Evolutionary conservation across 1,140 invertebrate species (phyloP).

Genomic region (Pogonomyrmex barbatus): DNA sequence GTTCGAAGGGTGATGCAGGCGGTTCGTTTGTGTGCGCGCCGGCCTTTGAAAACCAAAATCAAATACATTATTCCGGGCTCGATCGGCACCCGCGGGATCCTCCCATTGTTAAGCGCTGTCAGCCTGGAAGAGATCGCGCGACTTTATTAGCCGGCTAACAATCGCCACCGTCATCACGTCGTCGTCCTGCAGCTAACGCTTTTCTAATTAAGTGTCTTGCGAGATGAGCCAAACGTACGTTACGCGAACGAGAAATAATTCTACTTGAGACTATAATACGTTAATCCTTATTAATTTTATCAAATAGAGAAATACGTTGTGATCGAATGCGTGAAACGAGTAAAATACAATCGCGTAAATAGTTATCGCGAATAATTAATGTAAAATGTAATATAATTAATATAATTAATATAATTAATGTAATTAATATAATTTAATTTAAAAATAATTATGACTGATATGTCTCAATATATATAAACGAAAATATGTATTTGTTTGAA

Average conservation of each 20-base stretch:
- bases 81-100: slow-evolving; percentile 65
- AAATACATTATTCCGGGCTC: slow-evolving; percentile 82
- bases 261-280: not conserved
- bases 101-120: slow-evolving; percentile 71
- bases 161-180: slow-evolving; percentile 27
- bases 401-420: no score
- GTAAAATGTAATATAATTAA: not conserved
- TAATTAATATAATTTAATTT: no score
- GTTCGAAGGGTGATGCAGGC: slow-evolving; percentile 61
- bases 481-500: not conserved
- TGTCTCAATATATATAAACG: not conserved
- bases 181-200: slow-evolving; percentile 49
- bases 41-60: slow-evolving; percentile 84
- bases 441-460: not conserved
- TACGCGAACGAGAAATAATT: slow-evolving; percentile 22
- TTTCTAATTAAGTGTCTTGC: slow-evolving; percentile 66
- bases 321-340: not conserved
- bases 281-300: not conserved
- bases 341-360: not conserved
- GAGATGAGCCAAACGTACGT: not conserved
- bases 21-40: slow-evolving; percentile 40
- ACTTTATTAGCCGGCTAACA: slow-evolving; percentile 76
- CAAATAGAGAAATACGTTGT: not conserved
- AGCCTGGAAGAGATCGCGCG: slow-evolving; percentile 74
- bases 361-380: not conserved